phyloP scores from a whole-genome alignment of 2,888 invertebrate species.

The Choristoneura rosaceana region DNA sequence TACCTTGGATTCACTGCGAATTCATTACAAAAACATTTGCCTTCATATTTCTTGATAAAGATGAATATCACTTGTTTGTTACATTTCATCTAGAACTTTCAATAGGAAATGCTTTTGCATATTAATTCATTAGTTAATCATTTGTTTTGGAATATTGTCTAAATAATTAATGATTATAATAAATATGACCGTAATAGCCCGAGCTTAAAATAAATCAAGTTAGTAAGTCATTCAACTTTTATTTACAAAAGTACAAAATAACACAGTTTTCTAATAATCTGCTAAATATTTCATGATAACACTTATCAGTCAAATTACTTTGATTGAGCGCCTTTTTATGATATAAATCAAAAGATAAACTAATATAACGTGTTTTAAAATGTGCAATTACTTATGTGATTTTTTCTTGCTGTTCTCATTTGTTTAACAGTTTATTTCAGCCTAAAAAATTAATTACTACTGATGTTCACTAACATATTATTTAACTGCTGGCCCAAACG shows the following conservation, averaged over 20 bases:
- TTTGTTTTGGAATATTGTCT: background rate
- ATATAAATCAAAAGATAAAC: constrained; percentile 13
- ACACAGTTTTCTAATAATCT: background rate
- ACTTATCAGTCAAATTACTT: constrained; percentile 18
- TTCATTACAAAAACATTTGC: constrained; percentile 10
- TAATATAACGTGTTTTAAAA: constrained; percentile 1
- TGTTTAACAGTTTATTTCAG: too few species aligned
- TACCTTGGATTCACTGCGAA: constrained; percentile 23
- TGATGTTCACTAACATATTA: too few species aligned
- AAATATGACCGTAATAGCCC: background rate
- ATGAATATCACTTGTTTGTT: constrained; percentile 24
- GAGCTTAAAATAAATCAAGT: background rate
- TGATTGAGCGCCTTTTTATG: constrained; percentile 16
- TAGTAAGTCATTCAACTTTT: background rate
- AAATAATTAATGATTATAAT: background rate
- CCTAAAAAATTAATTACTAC: too few species aligned
- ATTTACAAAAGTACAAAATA: background rate
- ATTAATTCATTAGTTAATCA: background rate
- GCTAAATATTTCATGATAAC: constrained; percentile 8
- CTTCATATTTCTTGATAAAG: constrained; percentile 20
- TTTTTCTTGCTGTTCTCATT: too few species aligned
- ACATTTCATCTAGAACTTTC: constrained; percentile 9
- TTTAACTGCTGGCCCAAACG: too few species aligned
- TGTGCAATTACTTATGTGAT: background rate
- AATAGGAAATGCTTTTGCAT: background rate